A percentile compares a stretch with the other conserved stretches of the same genome.
Evolutionary conservation across 2,888 invertebrate genomes (phyloP).

Genomic region (Megalurothrips usitatus): DNA sequence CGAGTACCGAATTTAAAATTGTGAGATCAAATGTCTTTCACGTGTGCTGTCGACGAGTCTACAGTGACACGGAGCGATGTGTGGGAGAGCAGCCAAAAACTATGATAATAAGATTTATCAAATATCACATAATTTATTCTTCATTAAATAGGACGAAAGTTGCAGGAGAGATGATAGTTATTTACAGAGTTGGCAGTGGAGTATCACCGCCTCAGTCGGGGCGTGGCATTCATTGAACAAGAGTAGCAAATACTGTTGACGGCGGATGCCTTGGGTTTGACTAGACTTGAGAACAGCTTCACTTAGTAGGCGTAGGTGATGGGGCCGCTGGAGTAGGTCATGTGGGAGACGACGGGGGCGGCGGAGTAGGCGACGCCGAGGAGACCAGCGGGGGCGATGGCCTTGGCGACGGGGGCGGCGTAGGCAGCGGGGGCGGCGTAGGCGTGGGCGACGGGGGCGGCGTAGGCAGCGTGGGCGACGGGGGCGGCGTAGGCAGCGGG

Average conservation of each 20-base stretch:
- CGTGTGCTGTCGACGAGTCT: too few relatives aligned
- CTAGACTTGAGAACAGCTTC: background rate
- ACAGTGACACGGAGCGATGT: too few relatives aligned
- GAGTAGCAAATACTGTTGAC: background rate
- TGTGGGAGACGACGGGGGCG: conserved; percentile 36
- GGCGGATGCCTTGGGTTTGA: background rate
- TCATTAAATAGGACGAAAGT: conserved; percentile 13
- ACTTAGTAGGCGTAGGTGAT: conserved; percentile 13
- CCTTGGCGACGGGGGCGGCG: conserved; percentile 30
- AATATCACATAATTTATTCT: conserved; percentile 4
- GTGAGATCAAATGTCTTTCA: too few relatives aligned
- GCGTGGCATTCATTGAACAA: background rate
- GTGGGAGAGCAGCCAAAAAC: too few relatives aligned
- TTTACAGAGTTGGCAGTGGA: background rate
- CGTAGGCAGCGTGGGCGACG: conserved; percentile 42
- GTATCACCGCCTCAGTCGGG: background rate
- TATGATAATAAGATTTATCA: too few relatives aligned
- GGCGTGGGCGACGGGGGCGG: conserved; percentile 36
- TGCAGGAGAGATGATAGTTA: background rate
- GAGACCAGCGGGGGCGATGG: conserved; percentile 32
- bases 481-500: conserved; percentile 43
- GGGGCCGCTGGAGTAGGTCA: conserved; percentile 39
- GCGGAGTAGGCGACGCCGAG: conserved; percentile 35
- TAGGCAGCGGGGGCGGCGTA: conserved; percentile 37
- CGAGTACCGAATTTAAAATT: too few relatives aligned